Evolutionary conservation across 1,140 invertebrate species (phyloP).

Genomic region (Ostrea edulis): DNA sequence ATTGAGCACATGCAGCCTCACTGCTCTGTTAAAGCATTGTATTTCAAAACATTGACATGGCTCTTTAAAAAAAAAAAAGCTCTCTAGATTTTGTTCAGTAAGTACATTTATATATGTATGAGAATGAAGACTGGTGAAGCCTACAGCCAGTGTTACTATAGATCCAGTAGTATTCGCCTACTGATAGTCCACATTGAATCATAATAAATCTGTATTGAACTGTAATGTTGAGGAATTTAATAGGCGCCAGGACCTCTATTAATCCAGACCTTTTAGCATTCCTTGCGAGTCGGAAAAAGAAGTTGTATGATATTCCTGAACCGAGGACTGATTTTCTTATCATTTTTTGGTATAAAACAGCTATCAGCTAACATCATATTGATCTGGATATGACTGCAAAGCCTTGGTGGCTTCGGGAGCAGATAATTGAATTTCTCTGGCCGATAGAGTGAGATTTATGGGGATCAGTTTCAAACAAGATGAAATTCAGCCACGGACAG

Average conservation of each 20-base stretch:
- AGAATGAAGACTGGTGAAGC: too few species aligned
- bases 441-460: constrained; percentile 14
- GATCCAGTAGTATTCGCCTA: too few species aligned
- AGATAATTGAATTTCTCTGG: constrained; percentile 33
- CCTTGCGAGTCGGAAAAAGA: not conserved
- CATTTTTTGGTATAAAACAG: constrained; percentile 23
- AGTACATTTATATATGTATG: too few species aligned
- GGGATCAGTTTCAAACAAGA: constrained; percentile 36
- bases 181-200: not conserved
- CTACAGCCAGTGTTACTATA: too few species aligned
- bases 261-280: constrained; percentile 1
- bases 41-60: too few species aligned
- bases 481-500: not conserved
- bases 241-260: constrained; percentile 15
- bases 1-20: too few species aligned
- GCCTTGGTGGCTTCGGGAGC: not conserved
- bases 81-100: too few species aligned
- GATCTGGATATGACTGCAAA: not conserved
- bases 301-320: constrained; percentile 23
- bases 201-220: constrained; percentile 12
- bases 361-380: not conserved
- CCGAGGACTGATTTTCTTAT: constrained; percentile 1
- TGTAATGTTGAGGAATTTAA: constrained; percentile 1
- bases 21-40: too few species aligned
- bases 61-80: too few species aligned